Base-by-base conservation (phyloP, 2,888 invertebrate genomes). In the Tipula vernalis region DNA sequence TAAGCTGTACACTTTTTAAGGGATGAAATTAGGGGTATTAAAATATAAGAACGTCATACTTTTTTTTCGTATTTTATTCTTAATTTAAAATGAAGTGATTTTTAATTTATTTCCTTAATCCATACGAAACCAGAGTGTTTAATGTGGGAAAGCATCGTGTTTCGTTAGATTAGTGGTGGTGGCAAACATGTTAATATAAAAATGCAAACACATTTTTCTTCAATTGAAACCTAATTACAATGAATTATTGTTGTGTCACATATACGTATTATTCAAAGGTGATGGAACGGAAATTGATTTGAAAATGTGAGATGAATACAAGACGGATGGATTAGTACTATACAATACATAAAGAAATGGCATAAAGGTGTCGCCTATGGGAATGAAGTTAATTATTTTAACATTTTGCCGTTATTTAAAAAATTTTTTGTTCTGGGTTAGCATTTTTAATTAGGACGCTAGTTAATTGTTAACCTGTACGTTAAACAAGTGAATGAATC, bases 11-110 rank as follows among this genome's bases (percentile, higher is more conserved):
- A 71, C 2, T 28, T 71, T 71, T 28, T 71, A 71, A 71, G 71
- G 71, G 71, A 71, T 71, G 71, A 71, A 71, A 71, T 71, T 71
- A 71, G 71, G 71, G 71, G 71, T 71, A 71, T 71, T 71, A 71
- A 18, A 71, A 28, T 71, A 28, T 28, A 57, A 15, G 15, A 57
- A 57, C 15, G 15, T 71, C 28, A 28, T 3, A n/a, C 10, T 44
- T 44, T 51, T 51, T 15, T 51, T 51, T 51, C 15, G 51, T 51
- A 39, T 51, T 51, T 71, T 71, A 18, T 71, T 28, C 28, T 71
- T 71, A 71, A 71, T 71, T 71, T 71, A 71, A 71, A 28, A 71
- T 71, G 71, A 71, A 71, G 71, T 71, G 28, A 71, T 71, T 71
- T 71, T 28, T 71, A 71, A 71, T 71, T 71, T 71, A 71, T 71